Percentiles rank a stretch among this genome's conserved stretches.
phyloP scores from a whole-genome alignment of 2,888 invertebrate genomes.

The Callyntrura guangdongensis region DNA sequence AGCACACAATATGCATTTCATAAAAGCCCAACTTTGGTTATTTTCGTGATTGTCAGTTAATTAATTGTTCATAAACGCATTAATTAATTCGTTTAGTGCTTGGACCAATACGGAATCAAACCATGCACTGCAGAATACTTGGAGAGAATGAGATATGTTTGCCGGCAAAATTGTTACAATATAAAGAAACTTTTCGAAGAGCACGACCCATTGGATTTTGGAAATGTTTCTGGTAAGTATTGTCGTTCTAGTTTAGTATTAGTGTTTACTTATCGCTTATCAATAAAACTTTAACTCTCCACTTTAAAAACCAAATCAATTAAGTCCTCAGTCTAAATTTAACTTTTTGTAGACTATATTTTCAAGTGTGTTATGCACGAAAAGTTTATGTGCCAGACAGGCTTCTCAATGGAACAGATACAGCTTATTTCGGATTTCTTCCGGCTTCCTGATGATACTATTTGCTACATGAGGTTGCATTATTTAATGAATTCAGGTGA shows the following conservation, averaged over 20 bases:
- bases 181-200: slow-evolving; percentile 81
- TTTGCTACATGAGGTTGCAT: slow-evolving; percentile 83
- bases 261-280: no score
- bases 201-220: slow-evolving; percentile 84
- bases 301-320: no score
- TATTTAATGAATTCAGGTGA: slow-evolving; percentile 83
- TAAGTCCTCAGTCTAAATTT: no score
- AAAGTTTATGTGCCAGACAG: slow-evolving; percentile 82
- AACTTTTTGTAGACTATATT: slow-evolving; percentile 77
- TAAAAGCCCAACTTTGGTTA: no score
- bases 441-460: slow-evolving; percentile 81
- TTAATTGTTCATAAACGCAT: neutral
- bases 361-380: slow-evolving; percentile 84
- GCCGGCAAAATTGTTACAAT: slow-evolving; percentile 76
- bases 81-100: slow-evolving; percentile 73
- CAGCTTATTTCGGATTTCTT: slow-evolving; percentile 84
- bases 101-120: slow-evolving; percentile 84
- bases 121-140: slow-evolving; percentile 84
- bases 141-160: slow-evolving; percentile 82
- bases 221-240: slow-evolving; percentile 83
- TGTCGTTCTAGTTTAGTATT: no score
- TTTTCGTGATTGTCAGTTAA: neutral
- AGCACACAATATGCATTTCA: no score
- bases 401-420: slow-evolving; percentile 81
- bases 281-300: no score